A percentile compares a stretch with the other conserved stretches of the same genome.
These are phyloP conservation scores for Furnarius figulus DNA, from an alignment of 2,113 vertebrate genomes.

Conservation along the genomic window DNA sequence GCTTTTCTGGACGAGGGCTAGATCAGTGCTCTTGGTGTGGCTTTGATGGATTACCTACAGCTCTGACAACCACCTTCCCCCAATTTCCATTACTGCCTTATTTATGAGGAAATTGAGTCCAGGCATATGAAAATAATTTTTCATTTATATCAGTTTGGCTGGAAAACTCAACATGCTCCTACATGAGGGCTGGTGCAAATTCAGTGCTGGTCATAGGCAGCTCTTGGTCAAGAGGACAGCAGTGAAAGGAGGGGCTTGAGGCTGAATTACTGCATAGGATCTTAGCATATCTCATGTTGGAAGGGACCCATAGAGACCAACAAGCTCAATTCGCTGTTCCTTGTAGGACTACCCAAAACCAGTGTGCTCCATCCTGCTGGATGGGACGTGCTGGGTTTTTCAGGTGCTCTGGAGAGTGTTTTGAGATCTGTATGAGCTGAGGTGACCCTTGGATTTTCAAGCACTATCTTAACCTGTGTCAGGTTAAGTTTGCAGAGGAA, in stretches of 20 bases:
- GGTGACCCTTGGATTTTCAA: background rate
- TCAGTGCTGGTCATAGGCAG: background rate
- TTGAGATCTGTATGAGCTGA: background rate
- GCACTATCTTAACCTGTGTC: background rate
- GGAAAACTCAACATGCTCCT: background rate
- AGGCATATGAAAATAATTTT: constrained; percentile 13
- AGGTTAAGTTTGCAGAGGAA: background rate
- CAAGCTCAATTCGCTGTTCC: background rate
- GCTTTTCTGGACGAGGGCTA: background rate
- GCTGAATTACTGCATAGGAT: background rate
- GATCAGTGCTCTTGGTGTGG: background rate
- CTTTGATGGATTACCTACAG: background rate
- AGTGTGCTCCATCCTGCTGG: background rate
- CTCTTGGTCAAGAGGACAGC: background rate
- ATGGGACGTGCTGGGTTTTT: background rate
- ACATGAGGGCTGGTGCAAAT: rapidly evolving
- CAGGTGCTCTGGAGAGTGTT: background rate
- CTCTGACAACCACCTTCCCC: background rate
- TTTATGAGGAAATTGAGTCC: background rate
- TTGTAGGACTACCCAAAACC: background rate
- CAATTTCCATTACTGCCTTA: background rate
- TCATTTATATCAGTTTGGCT: constrained; percentile 26
- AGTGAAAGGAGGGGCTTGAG: rapidly evolving
- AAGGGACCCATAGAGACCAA: background rate
- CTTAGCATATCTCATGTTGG: background rate